Percentiles rank a stretch among this genome's conserved stretches.
These are phyloP conservation scores for Asbolus verrucosus DNA, from an alignment of 1,140 invertebrate genomes.

Conservation along the genomic window DNA sequence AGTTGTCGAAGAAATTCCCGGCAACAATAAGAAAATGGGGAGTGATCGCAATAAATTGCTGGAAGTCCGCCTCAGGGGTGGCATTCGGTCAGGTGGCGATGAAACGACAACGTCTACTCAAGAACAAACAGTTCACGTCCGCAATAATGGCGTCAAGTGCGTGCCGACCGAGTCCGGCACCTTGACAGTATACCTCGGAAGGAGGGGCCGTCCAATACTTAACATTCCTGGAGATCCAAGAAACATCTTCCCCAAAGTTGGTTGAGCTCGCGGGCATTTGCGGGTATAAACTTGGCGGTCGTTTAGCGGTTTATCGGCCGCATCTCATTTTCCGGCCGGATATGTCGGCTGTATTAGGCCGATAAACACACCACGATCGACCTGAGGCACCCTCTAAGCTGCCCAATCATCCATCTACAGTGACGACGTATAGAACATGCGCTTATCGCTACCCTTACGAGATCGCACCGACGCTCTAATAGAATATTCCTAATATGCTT, in stretches of 20 bases:
- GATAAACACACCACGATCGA: slow-evolving; percentile 48
- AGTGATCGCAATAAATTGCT: slow-evolving; percentile 36
- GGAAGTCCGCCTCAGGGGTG: not conserved
- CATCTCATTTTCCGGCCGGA: slow-evolving; percentile 50
- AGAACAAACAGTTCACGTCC: slow-evolving; percentile 47
- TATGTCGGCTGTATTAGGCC: slow-evolving; percentile 45
- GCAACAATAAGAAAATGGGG: not conserved
- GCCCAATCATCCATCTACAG: slow-evolving; percentile 39
- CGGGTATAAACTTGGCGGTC: slow-evolving; percentile 47
- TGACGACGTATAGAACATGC: slow-evolving; percentile 29
- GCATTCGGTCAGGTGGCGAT: slow-evolving; percentile 20
- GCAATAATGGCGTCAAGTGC: slow-evolving; percentile 41
- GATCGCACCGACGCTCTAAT: slow-evolving; percentile 38
- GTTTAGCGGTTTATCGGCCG: slow-evolving; percentile 48
- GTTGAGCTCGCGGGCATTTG: slow-evolving; percentile 31
- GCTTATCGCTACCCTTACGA: slow-evolving; percentile 23
- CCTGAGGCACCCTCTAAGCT: slow-evolving; percentile 38
- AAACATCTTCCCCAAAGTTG: slow-evolving; percentile 13
- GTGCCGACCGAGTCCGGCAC: slow-evolving; percentile 37
- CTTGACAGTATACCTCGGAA: slow-evolving; percentile 37
- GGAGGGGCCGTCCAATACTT: slow-evolving; percentile 30
- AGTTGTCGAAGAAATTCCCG: not conserved
- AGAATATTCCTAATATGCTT: slow-evolving; percentile 44
- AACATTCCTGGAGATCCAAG: slow-evolving; percentile 42
- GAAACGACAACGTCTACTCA: slow-evolving; percentile 25